phyloP scores from a whole-genome alignment of 1,140 invertebrate species.

The Tigriopus japonicus region DNA sequence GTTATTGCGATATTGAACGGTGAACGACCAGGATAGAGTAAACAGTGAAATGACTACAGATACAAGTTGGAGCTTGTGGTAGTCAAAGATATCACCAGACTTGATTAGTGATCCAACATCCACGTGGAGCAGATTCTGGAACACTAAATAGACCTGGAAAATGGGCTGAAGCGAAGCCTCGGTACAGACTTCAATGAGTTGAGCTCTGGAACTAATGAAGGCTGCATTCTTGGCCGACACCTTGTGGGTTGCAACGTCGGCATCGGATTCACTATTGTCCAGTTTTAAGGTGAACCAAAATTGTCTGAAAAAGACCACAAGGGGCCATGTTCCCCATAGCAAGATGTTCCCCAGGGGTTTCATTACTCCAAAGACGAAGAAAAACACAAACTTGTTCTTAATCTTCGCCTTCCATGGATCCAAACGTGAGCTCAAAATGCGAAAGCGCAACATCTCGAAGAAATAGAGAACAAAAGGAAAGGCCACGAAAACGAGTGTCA shows the following conservation, averaged over 20 bases:
- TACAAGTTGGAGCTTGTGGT: not conserved
- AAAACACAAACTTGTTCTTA: not conserved
- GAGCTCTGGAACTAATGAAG: not conserved
- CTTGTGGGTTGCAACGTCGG: not conserved
- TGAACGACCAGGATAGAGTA: constrained; percentile 1
- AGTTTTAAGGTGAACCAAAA: not conserved
- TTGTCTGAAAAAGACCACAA: constrained; percentile 7
- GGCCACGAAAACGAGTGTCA: not conserved
- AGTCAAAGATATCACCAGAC: not conserved
- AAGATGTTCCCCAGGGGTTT: not conserved
- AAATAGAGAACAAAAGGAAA: not conserved
- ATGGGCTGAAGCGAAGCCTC: constrained; percentile 8
- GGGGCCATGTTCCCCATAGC: not conserved
- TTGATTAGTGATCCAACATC: not conserved
- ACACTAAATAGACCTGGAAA: constrained; percentile 6
- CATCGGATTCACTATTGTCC: not conserved
- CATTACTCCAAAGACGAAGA: not conserved
- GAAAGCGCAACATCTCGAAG: not conserved
- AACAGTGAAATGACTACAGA: constrained; percentile 3
- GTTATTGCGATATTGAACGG: constrained; percentile 1
- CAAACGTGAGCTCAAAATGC: not conserved
- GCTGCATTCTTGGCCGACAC: not conserved
- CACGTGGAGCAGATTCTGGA: not conserved
- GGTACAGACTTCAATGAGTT: constrained; percentile 11
- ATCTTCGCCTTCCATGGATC: not conserved